Evolutionary conservation across 2,888 invertebrate species (phyloP).

Genomic region (Lithophane ornitopus): DNA sequence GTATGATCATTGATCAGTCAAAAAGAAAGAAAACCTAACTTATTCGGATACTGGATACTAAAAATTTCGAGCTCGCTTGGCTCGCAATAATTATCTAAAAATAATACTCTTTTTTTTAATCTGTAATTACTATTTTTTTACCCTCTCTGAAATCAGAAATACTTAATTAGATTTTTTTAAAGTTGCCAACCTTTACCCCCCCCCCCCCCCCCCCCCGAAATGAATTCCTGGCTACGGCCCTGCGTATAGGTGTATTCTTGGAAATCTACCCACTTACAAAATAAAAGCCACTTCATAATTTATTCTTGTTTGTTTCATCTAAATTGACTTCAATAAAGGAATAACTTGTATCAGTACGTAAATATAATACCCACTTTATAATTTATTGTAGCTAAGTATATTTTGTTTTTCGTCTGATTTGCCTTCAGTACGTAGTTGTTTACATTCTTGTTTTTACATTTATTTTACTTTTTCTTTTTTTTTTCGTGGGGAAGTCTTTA

Average conservation of each 20-base stretch:
- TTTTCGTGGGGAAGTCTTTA: not conserved
- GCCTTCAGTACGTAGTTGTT: not conserved
- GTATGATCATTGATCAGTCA: too few relatives aligned
- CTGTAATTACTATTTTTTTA: too few relatives aligned
- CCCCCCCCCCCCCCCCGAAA: too few relatives aligned
- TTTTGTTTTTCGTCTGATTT: slow-evolving; percentile 4
- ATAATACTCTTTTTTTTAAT: too few relatives aligned
- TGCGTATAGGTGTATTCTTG: not conserved
- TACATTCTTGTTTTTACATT: not conserved
- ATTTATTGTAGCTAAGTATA: not conserved
- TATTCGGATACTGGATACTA: too few relatives aligned
- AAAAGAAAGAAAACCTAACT: too few relatives aligned
- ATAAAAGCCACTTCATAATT: not conserved
- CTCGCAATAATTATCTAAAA: too few relatives aligned
- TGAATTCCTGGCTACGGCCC: too few relatives aligned
- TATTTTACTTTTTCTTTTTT: not conserved
- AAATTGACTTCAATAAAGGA: not conserved
- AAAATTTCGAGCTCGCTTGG: too few relatives aligned
- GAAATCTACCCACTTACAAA: not conserved
- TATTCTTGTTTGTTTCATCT: not conserved
- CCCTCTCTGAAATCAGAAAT: too few relatives aligned
- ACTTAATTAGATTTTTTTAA: too few relatives aligned
- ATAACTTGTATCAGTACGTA: slow-evolving; percentile 3
- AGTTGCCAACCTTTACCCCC: too few relatives aligned
- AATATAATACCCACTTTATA: slow-evolving; percentile 3